Percentiles rank a stretch among this genome's conserved stretches.
phyloP scores from a whole-genome alignment of 2,888 invertebrate species.

The Aspidiotus destructor region DNA sequence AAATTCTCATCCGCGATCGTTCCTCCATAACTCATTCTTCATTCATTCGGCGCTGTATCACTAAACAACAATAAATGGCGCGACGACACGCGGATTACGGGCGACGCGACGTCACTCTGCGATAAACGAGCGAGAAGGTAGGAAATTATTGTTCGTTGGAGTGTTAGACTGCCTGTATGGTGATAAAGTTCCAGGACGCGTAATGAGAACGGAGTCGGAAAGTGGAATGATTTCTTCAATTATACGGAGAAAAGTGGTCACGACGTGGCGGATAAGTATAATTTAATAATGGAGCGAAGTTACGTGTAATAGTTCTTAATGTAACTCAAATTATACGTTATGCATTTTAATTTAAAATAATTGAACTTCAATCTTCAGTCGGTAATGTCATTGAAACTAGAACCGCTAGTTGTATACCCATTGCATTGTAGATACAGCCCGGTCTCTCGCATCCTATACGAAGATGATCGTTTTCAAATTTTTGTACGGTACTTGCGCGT shows the following conservation, averaged over 20 bases:
- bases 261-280: conserved; percentile 30
- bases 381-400: conserved; percentile 30
- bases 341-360: conserved; percentile 30
- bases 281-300: conserved; percentile 31
- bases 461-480: conserved; percentile 9
- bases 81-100: no score
- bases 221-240: conserved; percentile 30
- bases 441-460: background rate
- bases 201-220: background rate
- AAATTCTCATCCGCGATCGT: no score
- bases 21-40: background rate
- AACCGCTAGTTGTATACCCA: conserved; percentile 6
- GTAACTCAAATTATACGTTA: conserved; percentile 30
- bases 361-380: conserved; percentile 31
- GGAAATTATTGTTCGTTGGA: no score
- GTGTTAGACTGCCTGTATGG: no score
- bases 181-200: no score
- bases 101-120: no score
- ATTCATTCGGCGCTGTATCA: no score
- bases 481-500: no score
- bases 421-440: background rate
- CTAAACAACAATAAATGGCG: no score
- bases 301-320: conserved; percentile 32
- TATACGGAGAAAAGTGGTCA: conserved; percentile 24
- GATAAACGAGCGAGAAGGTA: no score